Percentiles rank a stretch among this genome's conserved stretches.
phyloP scores from a whole-genome alignment of 2,888 invertebrate species.

The Eristalis arbustorum region DNA sequence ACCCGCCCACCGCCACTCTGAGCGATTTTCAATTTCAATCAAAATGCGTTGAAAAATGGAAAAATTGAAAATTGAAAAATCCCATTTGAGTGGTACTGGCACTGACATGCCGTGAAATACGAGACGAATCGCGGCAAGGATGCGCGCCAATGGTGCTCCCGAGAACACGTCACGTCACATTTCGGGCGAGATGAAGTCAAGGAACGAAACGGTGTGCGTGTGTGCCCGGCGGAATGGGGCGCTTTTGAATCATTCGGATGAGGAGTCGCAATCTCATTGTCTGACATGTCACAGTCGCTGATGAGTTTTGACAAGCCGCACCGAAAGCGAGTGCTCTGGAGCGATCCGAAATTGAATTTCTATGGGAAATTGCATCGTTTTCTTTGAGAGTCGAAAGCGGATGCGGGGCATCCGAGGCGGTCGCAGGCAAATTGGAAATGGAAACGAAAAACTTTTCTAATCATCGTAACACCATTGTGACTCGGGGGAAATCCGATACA shows the following conservation, averaged over 20 bases:
- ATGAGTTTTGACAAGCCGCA: constrained; percentile 66
- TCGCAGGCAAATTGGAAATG: neutral
- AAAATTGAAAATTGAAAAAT: constrained; percentile 66
- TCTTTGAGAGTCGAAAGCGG: neutral
- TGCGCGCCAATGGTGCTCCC: constrained; percentile 29
- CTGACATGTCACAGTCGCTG: constrained; percentile 64
- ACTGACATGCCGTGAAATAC: constrained; percentile 67
- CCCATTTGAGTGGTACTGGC: constrained; percentile 65
- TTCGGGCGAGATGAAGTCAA: constrained; percentile 6
- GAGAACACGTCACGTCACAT: constrained; percentile 32
- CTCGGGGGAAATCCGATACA: constrained; percentile 41
- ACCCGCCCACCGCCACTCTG: neutral
- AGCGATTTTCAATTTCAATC: constrained; percentile 67
- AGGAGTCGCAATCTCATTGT: constrained; percentile 44
- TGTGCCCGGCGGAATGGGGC: neutral
- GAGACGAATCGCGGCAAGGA: constrained; percentile 66
- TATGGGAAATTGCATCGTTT: constrained; percentile 58
- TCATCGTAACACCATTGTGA: constrained; percentile 33
- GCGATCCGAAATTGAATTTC: constrained; percentile 58
- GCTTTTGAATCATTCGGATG: constrained; percentile 16
- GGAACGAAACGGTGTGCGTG: constrained; percentile 34
- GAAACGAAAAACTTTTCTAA: constrained; percentile 59
- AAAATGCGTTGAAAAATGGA: constrained; percentile 8
- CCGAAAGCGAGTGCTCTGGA: constrained; percentile 2
- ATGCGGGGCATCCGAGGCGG: neutral